Conservation (phyloP, 2,888 invertebrate species). For the Spilosoma lubricipeda region DNA sequence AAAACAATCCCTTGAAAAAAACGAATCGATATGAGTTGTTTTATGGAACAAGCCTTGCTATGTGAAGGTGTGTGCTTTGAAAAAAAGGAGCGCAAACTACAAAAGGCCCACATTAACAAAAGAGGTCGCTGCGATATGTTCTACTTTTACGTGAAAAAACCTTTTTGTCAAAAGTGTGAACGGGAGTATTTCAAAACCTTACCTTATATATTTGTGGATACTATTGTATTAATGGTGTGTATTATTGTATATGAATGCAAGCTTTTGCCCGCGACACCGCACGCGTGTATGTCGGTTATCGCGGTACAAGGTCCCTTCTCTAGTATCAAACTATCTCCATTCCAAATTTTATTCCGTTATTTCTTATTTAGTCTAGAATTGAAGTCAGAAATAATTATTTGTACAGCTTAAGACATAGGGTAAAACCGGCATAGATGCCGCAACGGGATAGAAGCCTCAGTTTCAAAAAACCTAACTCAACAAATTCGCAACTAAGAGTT, state of each 20-base stretch:
- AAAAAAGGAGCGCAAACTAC: conserved; percentile 62
- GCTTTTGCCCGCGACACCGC: too few species aligned
- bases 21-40: conserved; percentile 14
- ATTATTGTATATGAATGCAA: neutral
- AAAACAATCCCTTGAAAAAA: neutral
- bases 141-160: conserved; percentile 60
- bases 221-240: neutral
- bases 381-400: too few species aligned
- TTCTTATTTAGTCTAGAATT: too few species aligned
- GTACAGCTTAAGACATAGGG: too few species aligned
- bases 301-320: too few species aligned
- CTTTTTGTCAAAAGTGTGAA: conserved; percentile 65
- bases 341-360: too few species aligned
- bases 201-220: conserved; percentile 20
- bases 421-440: too few species aligned
- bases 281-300: too few species aligned
- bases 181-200: conserved; percentile 55
- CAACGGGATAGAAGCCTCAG: too few species aligned
- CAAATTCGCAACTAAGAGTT: too few species aligned
- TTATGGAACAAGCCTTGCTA: conserved; percentile 55
- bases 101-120: conserved; percentile 59
- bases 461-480: too few species aligned
- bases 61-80: conserved; percentile 55
- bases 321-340: too few species aligned
- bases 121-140: conserved; percentile 37